Conservation (phyloP, 2,888 invertebrate species). For the Dendrolimus pini region DNA sequence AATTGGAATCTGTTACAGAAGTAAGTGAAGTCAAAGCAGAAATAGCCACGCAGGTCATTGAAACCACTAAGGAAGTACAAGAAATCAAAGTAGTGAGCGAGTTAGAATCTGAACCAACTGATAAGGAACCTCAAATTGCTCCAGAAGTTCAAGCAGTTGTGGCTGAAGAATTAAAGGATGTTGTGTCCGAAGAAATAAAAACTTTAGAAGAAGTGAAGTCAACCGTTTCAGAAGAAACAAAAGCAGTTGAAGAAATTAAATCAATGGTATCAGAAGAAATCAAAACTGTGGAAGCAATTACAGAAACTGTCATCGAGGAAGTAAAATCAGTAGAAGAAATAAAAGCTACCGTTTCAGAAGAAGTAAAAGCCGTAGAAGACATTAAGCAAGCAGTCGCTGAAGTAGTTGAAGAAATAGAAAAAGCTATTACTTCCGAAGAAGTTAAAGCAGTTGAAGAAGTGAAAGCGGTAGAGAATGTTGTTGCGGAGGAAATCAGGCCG, state of each 20-base stretch:
- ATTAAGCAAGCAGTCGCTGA: slow-evolving; percentile 9
- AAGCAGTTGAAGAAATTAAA: neutral
- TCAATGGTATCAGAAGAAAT: neutral
- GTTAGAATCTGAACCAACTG: neutral
- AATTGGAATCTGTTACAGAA: neutral
- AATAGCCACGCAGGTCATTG: neutral
- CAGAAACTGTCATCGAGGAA: slow-evolving; percentile 12
- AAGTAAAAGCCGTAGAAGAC: slow-evolving; percentile 9
- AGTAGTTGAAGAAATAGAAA: slow-evolving; percentile 5
- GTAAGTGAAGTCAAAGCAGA: neutral
- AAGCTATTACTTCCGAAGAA: slow-evolving; percentile 8
- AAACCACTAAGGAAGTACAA: slow-evolving; percentile 12
- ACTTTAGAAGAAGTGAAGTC: slow-evolving; percentile 2
- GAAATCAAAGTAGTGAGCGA: slow-evolving; percentile 3
- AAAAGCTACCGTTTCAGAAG: slow-evolving; percentile 10
- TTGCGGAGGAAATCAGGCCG: slow-evolving; percentile 16
- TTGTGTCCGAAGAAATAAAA: neutral
- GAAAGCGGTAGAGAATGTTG: slow-evolving; percentile 10
- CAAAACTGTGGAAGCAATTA: neutral
- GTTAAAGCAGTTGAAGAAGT: slow-evolving; percentile 11
- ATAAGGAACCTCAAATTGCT: neutral
- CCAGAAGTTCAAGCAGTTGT: slow-evolving; percentile 2
- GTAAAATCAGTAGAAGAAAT: slow-evolving; percentile 12
- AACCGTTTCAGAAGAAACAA: neutral
- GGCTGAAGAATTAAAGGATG: neutral